Evolutionary conservation across 2,888 invertebrate genomes (phyloP).

Genomic region (Choreutis nemorana): DNA sequence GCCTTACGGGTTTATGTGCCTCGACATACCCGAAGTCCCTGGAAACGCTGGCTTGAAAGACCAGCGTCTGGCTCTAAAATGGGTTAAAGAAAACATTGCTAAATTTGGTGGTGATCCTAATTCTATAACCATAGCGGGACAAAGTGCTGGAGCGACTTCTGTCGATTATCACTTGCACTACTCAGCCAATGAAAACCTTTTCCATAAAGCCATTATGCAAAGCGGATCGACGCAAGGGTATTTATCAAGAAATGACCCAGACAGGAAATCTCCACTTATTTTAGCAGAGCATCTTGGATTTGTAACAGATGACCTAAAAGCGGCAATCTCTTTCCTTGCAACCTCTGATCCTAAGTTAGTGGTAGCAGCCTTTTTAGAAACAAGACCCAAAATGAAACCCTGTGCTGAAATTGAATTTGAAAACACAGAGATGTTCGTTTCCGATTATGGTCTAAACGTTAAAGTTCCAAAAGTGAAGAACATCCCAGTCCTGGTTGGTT

Average conservation of each 20-base stretch:
- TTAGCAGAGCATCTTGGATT: constrained; percentile 25
- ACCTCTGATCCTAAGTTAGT: constrained; percentile 17
- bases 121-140: constrained; percentile 32
- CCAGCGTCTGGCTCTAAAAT: constrained; percentile 28
- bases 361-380: constrained; percentile 16
- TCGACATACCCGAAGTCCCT: constrained; percentile 24
- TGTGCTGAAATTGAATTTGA: constrained; percentile 31
- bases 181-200: constrained; percentile 22
- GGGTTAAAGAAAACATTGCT: constrained; percentile 34
- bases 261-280: constrained; percentile 21
- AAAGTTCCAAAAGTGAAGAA: constrained; percentile 21
- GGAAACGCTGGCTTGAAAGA: constrained; percentile 43
- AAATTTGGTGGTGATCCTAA: constrained; percentile 33
- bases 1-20: constrained; percentile 39
- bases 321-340: constrained; percentile 22
- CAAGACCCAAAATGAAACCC: constrained; percentile 20
- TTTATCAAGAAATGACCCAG: constrained; percentile 18
- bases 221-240: constrained; percentile 26
- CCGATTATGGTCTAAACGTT: constrained; percentile 21
- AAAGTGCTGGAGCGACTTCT: constrained; percentile 30
- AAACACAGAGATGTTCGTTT: constrained; percentile 23
- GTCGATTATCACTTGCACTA: constrained; percentile 21
- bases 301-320: constrained; percentile 12
- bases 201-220: constrained; percentile 29
- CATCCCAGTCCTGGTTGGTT: constrained; percentile 29